phyloP scores from a whole-genome alignment of 2,113 vertebrate genomes.

The Accipiter virgatus region DNA sequence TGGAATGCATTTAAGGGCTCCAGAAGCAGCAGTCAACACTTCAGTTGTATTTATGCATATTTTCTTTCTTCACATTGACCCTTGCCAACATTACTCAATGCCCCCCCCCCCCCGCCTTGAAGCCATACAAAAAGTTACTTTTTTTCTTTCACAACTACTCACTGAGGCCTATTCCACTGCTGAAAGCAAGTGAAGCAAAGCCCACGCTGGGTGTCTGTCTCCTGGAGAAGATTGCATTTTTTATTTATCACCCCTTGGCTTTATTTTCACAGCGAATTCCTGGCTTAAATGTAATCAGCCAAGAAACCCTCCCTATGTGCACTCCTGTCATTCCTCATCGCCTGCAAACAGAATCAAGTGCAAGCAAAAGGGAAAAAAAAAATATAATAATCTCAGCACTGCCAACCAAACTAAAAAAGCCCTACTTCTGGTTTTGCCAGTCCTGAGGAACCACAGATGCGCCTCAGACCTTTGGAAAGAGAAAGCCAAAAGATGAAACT shows the following conservation, averaged over 20 bases:
- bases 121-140: constrained; percentile 61
- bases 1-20: constrained; percentile 3
- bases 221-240: constrained; percentile 91
- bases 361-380: constrained; percentile 17
- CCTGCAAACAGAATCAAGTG: constrained; percentile 84
- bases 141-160: constrained; percentile 59
- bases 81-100: constrained; percentile 51
- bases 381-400: neutral
- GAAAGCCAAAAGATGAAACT: neutral
- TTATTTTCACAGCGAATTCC: constrained; percentile 96
- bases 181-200: constrained; percentile 75
- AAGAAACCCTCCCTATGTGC: constrained; percentile 90
- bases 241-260: constrained; percentile 94
- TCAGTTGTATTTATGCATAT: constrained; percentile 7
- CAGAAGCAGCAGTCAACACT: constrained; percentile 48
- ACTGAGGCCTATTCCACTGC: constrained; percentile 75
- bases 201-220: constrained; percentile 79
- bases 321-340: constrained; percentile 92
- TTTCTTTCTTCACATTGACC: constrained; percentile 15
- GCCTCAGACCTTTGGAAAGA: constrained; percentile 22
- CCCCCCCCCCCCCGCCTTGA: neutral
- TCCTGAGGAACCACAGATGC: constrained; percentile 34
- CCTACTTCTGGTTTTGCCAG: constrained; percentile 57
- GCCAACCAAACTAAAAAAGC: constrained; percentile 70
- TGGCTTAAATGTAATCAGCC: constrained; percentile 93